These are phyloP conservation scores for Griposia aprilina DNA, from an alignment of 2,888 invertebrate genomes.

Conservation along the genomic window DNA sequence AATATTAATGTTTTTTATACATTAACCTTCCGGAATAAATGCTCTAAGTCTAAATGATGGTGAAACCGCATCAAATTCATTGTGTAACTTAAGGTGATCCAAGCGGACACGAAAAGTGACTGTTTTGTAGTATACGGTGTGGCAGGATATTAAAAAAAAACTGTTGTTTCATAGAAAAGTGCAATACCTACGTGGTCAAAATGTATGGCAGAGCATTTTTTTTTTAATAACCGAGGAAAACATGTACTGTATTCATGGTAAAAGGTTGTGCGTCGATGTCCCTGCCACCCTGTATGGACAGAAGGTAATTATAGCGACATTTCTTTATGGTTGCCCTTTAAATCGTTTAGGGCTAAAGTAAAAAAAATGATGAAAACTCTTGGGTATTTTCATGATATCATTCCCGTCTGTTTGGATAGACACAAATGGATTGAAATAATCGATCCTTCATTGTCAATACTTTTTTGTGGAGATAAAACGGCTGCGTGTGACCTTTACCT, in stretches of 20 bases:
- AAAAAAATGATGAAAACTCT: background rate
- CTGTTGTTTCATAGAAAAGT: no score
- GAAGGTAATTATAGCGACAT: background rate
- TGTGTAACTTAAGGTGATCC: no score
- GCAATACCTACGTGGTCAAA: no score
- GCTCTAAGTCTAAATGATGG: background rate
- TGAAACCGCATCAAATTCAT: no score
- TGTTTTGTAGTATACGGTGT: background rate
- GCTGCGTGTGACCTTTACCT: background rate
- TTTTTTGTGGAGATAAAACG: background rate
- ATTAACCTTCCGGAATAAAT: background rate
- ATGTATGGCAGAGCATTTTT: no score
- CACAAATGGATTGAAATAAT: background rate
- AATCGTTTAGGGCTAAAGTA: no score
- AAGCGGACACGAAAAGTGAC: background rate
- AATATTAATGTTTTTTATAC: background rate
- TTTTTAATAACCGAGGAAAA: no score
- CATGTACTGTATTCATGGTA: no score
- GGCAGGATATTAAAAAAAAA: no score
- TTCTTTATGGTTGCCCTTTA: background rate
- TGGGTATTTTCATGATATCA: no score
- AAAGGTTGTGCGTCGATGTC: no score
- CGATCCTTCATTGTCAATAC: background rate
- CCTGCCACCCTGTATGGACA: no score
- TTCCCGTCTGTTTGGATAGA: background rate